These are phyloP conservation scores for Oreochromis aureus DNA, from an alignment of 2,113 vertebrate species.

Conservation along the genomic window DNA sequence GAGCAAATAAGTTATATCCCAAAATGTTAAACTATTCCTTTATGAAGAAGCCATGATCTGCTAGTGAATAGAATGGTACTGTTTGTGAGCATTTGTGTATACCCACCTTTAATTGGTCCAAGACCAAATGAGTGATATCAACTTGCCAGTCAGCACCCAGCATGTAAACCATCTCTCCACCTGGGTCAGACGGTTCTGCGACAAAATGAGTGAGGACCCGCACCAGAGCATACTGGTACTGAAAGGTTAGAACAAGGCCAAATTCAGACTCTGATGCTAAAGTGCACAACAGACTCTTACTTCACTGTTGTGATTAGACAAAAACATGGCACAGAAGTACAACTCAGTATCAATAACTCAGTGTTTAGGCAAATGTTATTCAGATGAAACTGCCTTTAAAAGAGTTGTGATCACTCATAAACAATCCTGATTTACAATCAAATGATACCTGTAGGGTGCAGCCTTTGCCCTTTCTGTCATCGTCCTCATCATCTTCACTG, in stretches of 20 bases:
- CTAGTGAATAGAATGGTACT: neutral
- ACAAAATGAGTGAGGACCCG: constrained; percentile 94
- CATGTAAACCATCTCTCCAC: constrained; percentile 84
- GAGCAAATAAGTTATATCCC: neutral
- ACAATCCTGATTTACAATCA: neutral
- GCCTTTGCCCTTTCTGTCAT: constrained; percentile 86
- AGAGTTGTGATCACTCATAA: neutral
- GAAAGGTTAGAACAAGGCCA: neutral
- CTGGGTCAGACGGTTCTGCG: constrained; percentile 76
- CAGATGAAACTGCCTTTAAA: neutral
- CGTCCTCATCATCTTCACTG: constrained; percentile 95
- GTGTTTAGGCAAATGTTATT: neutral
- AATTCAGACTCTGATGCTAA: neutral
- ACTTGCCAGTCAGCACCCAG: constrained; percentile 93
- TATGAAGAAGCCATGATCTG: neutral
- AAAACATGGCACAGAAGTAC: neutral
- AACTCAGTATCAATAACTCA: neutral
- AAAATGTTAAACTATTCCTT: neutral
- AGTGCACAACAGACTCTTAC: neutral
- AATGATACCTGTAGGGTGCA: constrained; percentile 80
- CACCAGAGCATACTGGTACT: constrained; percentile 91
- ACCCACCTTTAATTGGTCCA: constrained; percentile 81
- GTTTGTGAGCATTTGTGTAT: neutral
- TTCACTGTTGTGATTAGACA: neutral
- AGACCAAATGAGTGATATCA: constrained; percentile 90